Conservation (phyloP, 2,797 vertebrate genomes). For the Sphaeramia orbicularis region DNA sequence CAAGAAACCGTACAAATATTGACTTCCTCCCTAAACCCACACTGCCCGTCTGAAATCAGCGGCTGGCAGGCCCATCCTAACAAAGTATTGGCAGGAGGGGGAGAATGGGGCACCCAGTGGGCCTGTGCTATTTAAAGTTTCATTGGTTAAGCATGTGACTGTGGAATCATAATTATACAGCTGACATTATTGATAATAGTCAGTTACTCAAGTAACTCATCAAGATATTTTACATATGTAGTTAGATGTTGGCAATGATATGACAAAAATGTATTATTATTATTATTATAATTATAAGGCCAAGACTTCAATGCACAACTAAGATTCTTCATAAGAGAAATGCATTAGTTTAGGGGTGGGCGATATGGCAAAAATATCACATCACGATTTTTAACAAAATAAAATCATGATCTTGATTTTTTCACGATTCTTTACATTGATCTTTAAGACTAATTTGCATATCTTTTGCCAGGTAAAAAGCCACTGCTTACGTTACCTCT, state of each 20-base stretch:
- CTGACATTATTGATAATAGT: conserved; percentile 42
- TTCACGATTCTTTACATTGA: no score
- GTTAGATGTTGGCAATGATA: not conserved
- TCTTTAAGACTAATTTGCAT: no score
- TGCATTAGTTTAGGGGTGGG: no score
- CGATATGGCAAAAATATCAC: no score
- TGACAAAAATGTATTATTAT: not conserved
- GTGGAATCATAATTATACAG: conserved; percentile 51
- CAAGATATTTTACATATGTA: conserved; percentile 8
- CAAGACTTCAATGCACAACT: no score
- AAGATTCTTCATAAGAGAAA: no score
- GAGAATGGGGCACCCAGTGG: conserved; percentile 56
- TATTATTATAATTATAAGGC: no score
- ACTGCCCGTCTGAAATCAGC: conserved; percentile 67
- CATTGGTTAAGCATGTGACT: conserved; percentile 47
- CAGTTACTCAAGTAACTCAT: conserved; percentile 22
- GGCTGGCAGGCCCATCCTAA: conserved; percentile 54
- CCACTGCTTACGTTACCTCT: no score
- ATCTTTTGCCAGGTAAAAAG: no score
- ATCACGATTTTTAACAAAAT: no score
- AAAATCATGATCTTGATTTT: no score
- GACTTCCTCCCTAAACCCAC: conserved; percentile 77
- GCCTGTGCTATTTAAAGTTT: conserved; percentile 70
- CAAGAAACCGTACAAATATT: conserved; percentile 82
- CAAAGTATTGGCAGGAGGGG: conserved; percentile 64